phyloP scores from a whole-genome alignment of 2,888 invertebrate species.

The Liopterus haemorrhoidalis region DNA sequence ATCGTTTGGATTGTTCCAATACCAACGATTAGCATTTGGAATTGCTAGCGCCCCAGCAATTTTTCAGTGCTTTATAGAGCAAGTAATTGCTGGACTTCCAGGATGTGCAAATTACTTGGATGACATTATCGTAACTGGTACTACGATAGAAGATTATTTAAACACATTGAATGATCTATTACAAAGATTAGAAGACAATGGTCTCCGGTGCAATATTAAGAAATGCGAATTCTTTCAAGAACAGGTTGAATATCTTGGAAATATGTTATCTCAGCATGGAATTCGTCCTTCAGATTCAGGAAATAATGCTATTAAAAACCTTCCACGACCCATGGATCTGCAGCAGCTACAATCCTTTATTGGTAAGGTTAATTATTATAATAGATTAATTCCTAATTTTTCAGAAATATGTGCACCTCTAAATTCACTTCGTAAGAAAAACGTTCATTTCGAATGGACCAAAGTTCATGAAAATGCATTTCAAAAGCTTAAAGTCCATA shows the following conservation, averaged over 20 bases:
- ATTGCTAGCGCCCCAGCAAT: slow-evolving; percentile 2
- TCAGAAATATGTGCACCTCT: background rate
- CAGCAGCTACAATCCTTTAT: background rate
- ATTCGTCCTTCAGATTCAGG: background rate
- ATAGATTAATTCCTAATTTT: slow-evolving; percentile 2
- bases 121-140: slow-evolving; percentile 4
- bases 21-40: slow-evolving; percentile 15
- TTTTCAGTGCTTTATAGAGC: slow-evolving; percentile 21
- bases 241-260: background rate
- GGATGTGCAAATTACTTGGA: background rate
- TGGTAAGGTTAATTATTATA: slow-evolving; percentile 5
- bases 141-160: background rate
- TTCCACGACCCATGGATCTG: background rate
- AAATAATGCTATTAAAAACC: background rate
- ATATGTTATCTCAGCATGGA: background rate
- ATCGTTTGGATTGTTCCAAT: slow-evolving; percentile 16
- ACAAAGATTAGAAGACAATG: slow-evolving; percentile 22
- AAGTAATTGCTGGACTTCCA: background rate
- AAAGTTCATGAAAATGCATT: background rate
- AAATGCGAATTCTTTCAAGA: background rate
- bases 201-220: slow-evolving; percentile 19
- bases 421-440: background rate
- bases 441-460: background rate
- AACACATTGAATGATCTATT: background rate
- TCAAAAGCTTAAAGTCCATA: background rate